These are phyloP conservation scores for Australoheros facetus DNA, from an alignment of 2,797 vertebrate species.

Conservation along the genomic window DNA sequence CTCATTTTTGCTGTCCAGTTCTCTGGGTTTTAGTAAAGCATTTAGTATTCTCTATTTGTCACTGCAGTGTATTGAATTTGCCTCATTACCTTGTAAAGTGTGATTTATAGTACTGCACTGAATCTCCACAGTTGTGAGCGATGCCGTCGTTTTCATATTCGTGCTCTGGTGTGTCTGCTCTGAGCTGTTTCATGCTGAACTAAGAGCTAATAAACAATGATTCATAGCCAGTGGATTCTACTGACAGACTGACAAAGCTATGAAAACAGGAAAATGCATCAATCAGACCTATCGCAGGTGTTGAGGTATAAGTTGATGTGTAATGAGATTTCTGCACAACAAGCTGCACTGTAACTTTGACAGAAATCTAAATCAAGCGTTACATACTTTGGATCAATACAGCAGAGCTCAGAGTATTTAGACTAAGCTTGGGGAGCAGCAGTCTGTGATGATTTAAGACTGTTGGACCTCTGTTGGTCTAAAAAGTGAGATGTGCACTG, in stretches of 20 bases:
- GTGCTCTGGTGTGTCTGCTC: not conserved
- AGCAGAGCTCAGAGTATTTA: not conserved
- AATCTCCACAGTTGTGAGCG: not conserved
- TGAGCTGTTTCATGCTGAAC: not conserved
- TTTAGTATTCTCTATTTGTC: not conserved
- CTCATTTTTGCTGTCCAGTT: not conserved
- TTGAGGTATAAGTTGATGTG: not conserved
- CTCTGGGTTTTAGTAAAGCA: not conserved
- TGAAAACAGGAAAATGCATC: not conserved
- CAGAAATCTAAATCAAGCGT: not conserved
- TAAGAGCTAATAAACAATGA: not conserved
- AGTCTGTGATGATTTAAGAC: conserved; percentile 13
- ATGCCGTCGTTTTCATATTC: not conserved
- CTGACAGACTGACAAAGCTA: no score
- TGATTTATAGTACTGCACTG: not conserved
- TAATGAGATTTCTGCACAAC: not conserved
- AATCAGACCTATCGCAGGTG: not conserved
- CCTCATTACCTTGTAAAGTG: not conserved
- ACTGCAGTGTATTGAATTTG: not conserved
- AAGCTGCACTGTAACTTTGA: not conserved
- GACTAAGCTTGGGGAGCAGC: not conserved
- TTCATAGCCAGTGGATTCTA: not conserved
- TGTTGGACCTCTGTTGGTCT: not conserved
- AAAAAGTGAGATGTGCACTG: conserved; percentile 16
- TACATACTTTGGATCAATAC: conserved; percentile 12